Conservation (phyloP, 64 coral and sea anemone species). For the Montipora efflorescens region DNA sequence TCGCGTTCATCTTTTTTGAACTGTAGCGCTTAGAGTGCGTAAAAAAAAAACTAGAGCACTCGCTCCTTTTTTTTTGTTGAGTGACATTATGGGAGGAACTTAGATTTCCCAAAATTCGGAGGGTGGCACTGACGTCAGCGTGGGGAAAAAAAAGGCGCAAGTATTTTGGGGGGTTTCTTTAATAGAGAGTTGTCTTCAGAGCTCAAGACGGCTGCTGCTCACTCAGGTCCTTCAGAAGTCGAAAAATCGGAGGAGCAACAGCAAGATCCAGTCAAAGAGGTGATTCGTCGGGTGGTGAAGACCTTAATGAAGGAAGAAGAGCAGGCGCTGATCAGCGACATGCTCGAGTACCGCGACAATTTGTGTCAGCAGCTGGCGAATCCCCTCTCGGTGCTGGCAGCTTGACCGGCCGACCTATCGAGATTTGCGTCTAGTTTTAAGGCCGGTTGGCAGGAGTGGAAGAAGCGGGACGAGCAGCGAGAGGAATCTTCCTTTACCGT, state of each 20-base stretch:
- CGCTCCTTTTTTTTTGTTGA: too few species aligned
- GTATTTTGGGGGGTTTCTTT: too few species aligned
- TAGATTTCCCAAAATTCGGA: too few species aligned
- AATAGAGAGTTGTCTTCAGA: too few species aligned
- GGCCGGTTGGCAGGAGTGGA: slow-evolving; percentile 4
- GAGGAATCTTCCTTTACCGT: neutral
- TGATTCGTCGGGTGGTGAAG: neutral
- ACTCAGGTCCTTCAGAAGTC: too few species aligned
- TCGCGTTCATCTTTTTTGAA: too few species aligned
- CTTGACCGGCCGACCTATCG: neutral
- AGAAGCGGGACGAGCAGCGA: neutral
- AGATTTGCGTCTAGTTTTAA: neutral
- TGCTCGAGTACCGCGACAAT: neutral
- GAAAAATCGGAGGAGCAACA: neutral
- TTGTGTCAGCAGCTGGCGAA: neutral
- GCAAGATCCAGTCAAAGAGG: neutral
- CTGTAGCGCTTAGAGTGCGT: too few species aligned
- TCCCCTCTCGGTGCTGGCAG: neutral
- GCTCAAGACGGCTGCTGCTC: too few species aligned
- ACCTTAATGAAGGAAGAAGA: neutral
- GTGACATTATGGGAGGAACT: too few species aligned
- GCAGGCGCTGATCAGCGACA: neutral
- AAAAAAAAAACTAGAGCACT: too few species aligned
- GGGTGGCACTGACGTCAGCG: too few species aligned
- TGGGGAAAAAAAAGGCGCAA: too few species aligned